Base-by-base conservation (phyloP, 2,113 vertebrate genomes). In the Danionella cerebrum region DNA sequence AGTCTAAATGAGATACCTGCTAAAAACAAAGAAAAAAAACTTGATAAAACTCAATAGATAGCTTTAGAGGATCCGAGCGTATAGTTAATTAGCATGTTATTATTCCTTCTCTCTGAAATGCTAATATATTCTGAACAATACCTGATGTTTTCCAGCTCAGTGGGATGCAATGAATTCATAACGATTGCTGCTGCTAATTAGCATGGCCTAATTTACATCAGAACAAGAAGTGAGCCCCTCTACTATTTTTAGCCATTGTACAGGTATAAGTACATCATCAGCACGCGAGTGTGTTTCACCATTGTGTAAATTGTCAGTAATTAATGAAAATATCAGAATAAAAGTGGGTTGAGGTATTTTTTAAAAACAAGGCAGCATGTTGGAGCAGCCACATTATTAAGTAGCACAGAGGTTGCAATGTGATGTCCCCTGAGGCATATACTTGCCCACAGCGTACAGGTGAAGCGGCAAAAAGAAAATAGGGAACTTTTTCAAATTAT, bases 221-320 rank as follows among this genome's bases (percentile, higher is more conserved):
- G 64, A 24, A 31, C 47, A 27, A 42, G 41, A 68, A 62, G 47
- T 69, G 60, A 47, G 47, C 31, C 10, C 53, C 55, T n/a, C 27
- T 71, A 78, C 68, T 78, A 81, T 74, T 78, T 54, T 76, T 69
- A 74, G 65, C 78, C 58, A 67, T 42, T 35, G 68, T 60, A 63
- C 53, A 83, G 81, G 83, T 86, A 81, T 82, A n/a, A n/a, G n/a
- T n/a, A 71, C 76, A 71, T 82, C 47, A 58, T 74, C 74, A 52
- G 76, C 73, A 65, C 72, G 71, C 59, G 45, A 53, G 73, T 70
- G 66, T 33, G 53, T 48, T 14, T 12, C 38, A 45, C 68, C 79
- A 74, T 69, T 44, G 73, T 74, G 73, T 14, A 79, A 75, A 73
- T 73, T 24, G 29, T 22, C 73, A 72, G 69, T 80, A 29, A 67